Percentiles rank a stretch among this genome's conserved stretches.
Evolutionary conservation across 2,113 vertebrate genomes (phyloP).

Genomic region (Megaleporinus macrocephalus): DNA sequence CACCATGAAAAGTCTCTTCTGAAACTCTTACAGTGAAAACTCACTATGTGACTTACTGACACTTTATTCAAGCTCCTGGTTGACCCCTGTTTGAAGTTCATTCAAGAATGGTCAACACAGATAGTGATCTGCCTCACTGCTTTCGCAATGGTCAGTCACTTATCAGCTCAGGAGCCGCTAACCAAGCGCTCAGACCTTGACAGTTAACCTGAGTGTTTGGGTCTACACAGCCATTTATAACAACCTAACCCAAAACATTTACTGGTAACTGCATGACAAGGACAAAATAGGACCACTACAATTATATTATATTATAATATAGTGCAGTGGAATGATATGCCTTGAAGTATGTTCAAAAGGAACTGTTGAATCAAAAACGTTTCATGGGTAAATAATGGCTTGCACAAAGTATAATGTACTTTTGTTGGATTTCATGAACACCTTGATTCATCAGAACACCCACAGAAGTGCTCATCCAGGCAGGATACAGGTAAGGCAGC

Average conservation of each 20-base stretch:
- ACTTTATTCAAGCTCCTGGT: neutral
- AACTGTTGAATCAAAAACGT: no score
- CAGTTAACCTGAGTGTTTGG: constrained; percentile 1
- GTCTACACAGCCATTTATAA: neutral
- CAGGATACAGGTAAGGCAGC: no score
- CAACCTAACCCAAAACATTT: neutral
- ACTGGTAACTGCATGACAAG: neutral
- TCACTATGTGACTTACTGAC: neutral
- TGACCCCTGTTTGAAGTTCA: constrained; percentile 30
- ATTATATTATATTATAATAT: neutral
- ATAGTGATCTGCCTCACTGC: constrained; percentile 35
- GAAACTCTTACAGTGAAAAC: neutral
- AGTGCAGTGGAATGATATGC: no score
- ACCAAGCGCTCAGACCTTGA: constrained; percentile 20
- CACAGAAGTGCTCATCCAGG: no score
- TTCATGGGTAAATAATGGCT: no score
- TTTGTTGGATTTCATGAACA: no score
- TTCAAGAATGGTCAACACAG: constrained; percentile 38
- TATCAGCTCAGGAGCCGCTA: constrained; percentile 7
- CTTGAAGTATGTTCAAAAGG: no score
- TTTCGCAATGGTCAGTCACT: constrained; percentile 28
- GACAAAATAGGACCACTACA: neutral
- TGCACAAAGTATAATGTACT: no score
- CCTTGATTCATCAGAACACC: no score
- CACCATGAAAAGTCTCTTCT: no score